Percentiles rank a stretch among this genome's conserved stretches.
phyloP scores from a whole-genome alignment of 2,888 invertebrate genomes.

The Exocentrus adspersus region DNA sequence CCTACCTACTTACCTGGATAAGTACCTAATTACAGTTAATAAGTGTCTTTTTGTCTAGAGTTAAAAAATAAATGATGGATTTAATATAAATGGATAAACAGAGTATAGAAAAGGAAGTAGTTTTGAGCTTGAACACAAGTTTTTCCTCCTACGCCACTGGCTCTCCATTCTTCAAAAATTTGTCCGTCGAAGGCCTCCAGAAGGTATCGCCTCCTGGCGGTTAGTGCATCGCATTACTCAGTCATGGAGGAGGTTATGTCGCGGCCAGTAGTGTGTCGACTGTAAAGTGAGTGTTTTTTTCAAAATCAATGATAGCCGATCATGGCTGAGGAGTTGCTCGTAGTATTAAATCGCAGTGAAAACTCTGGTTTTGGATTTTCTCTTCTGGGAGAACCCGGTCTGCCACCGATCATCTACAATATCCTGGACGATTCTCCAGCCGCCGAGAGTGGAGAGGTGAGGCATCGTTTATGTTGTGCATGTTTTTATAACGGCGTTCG shows the following conservation, averaged over 20 bases:
- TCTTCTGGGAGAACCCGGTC: constrained; percentile 87
- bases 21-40: too few species aligned
- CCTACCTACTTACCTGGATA: too few species aligned
- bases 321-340: constrained; percentile 91
- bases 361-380: constrained; percentile 92
- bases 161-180: constrained; percentile 18
- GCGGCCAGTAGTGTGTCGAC: constrained; percentile 51
- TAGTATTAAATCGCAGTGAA: constrained; percentile 88
- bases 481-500: constrained; percentile 32
- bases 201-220: constrained; percentile 49
- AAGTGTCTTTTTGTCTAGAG: too few species aligned
- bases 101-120: too few species aligned
- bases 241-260: constrained; percentile 61
- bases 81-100: too few species aligned
- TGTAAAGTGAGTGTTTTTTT: constrained; percentile 49
- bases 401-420: constrained; percentile 93
- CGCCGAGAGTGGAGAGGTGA: constrained; percentile 88
- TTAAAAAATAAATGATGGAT: too few species aligned
- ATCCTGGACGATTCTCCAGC: constrained; percentile 94
- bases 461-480: constrained; percentile 50
- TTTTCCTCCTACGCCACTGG: constrained; percentile 12
- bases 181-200: constrained; percentile 17
- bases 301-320: constrained; percentile 60
- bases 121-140: too few species aligned
- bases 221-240: constrained; percentile 46